These are phyloP conservation scores for Ectemnius continuus DNA, from an alignment of 2,888 invertebrate genomes.

Conservation along the genomic window DNA sequence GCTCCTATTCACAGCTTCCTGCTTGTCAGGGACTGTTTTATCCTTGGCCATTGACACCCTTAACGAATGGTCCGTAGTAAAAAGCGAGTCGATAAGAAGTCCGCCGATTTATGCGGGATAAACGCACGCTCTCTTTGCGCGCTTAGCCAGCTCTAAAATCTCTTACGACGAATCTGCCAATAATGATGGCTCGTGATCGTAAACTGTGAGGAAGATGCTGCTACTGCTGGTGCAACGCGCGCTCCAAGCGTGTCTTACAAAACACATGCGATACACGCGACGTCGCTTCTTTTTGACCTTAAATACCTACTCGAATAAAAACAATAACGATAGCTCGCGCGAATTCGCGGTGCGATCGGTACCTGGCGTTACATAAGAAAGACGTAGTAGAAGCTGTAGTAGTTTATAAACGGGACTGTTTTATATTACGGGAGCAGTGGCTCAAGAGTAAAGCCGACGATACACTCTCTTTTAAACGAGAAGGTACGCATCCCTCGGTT, in stretches of 20 bases:
- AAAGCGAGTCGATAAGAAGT: slow-evolving; percentile 32
- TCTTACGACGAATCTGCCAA: not conserved
- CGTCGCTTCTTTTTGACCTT: no score
- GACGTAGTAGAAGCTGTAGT: not conserved
- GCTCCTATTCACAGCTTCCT: slow-evolving; percentile 34
- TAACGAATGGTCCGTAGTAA: slow-evolving; percentile 36
- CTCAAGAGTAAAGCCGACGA: not conserved
- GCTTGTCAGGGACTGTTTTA: slow-evolving; percentile 33
- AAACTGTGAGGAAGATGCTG: not conserved
- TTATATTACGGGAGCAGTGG: slow-evolving; percentile 1
- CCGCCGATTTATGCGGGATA: slow-evolving; percentile 29
- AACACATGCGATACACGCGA: no score
- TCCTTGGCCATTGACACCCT: slow-evolving; percentile 34
- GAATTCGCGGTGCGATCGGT: not conserved
- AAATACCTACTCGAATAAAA: no score
- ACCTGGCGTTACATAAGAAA: not conserved
- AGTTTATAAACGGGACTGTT: slow-evolving; percentile 13
- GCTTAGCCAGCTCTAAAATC: not conserved
- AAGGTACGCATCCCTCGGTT: no score
- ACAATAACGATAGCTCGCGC: no score
- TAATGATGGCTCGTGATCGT: not conserved
- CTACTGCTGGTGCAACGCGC: not conserved
- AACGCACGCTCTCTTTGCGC: slow-evolving; percentile 1
- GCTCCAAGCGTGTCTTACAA: not conserved
- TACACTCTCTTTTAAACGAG: not conserved